phyloP scores from a whole-genome alignment of 2,888 invertebrate species.

The Epinotia nisella region DNA sequence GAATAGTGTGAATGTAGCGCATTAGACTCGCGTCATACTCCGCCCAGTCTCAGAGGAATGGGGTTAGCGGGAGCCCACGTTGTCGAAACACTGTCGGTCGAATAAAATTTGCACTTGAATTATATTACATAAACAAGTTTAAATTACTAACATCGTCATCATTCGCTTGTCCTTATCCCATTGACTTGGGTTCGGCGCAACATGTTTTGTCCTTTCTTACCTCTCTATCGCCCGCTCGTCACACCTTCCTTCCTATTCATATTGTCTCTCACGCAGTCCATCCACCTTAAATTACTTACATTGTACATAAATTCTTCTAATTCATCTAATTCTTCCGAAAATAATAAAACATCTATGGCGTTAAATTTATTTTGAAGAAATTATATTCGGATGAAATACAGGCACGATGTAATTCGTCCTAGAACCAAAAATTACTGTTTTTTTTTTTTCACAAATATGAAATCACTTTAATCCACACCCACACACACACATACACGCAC shows the following conservation, averaged over 20 bases:
- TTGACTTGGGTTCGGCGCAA: too few species aligned
- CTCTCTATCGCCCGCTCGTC: too few species aligned
- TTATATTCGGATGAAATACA: not conserved
- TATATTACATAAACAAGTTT: not conserved
- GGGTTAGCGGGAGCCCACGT: slow-evolving; percentile 17
- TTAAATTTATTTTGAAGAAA: too few species aligned
- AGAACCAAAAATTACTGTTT: too few species aligned
- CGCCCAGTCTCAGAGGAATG: not conserved
- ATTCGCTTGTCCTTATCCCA: too few species aligned
- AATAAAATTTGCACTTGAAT: not conserved
- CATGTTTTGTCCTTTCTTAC: too few species aligned
- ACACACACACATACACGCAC: too few species aligned
- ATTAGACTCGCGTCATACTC: slow-evolving; percentile 33
- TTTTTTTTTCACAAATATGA: too few species aligned
- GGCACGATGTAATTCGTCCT: not conserved
- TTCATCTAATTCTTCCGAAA: not conserved
- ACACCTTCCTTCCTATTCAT: too few species aligned
- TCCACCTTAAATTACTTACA: not conserved
- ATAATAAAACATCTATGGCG: not conserved
- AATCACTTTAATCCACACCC: too few species aligned
- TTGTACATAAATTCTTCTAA: not conserved
- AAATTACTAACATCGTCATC: not conserved
- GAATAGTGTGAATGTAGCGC: slow-evolving; percentile 6
- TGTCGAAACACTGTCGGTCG: not conserved
- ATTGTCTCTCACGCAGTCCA: too few species aligned